These are phyloP conservation scores for Sorex maritimensis DNA, from an alignment of 2,797 vertebrate species.

Conservation along the genomic window DNA sequence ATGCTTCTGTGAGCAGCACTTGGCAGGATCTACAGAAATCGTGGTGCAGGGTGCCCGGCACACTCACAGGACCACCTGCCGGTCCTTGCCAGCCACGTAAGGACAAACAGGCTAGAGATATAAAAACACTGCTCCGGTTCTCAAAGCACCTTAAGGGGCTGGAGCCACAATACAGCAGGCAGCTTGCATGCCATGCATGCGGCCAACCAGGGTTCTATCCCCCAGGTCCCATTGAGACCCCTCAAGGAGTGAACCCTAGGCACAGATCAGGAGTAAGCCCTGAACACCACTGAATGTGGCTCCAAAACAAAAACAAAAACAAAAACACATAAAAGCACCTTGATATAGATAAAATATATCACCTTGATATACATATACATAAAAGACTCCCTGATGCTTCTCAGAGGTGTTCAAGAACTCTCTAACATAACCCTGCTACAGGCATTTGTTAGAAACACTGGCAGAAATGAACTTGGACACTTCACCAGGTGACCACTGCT, in stretches of 20 bases:
- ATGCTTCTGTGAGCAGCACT: neutral
- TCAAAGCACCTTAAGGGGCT: neutral
- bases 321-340: too few relatives aligned
- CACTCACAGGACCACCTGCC: neutral
- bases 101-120: neutral
- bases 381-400: neutral
- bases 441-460: neutral
- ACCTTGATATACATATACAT: too few relatives aligned
- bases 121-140: neutral
- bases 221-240: too few relatives aligned
- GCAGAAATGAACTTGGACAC: neutral
- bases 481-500: neutral
- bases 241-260: too few relatives aligned
- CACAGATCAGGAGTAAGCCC: too few relatives aligned
- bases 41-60: too few relatives aligned
- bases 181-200: too few relatives aligned
- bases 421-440: neutral
- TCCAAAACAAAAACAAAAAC: too few relatives aligned
- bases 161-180: too few relatives aligned
- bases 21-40: fast-evolving
- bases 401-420: neutral
- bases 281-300: too few relatives aligned
- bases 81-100: neutral
- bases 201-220: too few relatives aligned
- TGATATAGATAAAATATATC: too few relatives aligned